Evolutionary conservation across 2,888 invertebrate species (phyloP).

Genomic region (Cerastoderma edule): DNA sequence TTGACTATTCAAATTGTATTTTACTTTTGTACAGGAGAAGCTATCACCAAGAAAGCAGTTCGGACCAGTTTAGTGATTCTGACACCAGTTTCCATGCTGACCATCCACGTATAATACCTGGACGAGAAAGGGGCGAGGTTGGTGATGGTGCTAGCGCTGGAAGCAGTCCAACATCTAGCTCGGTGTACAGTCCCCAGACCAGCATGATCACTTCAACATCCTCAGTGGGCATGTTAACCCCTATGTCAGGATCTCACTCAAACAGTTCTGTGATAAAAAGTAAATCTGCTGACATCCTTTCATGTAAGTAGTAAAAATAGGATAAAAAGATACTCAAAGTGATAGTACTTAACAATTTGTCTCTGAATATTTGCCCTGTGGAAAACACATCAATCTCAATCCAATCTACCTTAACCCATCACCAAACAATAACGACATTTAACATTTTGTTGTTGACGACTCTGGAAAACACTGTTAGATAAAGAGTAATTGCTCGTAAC

Average conservation of each 20-base stretch:
- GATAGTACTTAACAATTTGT: too few species aligned
- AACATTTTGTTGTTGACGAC: too few species aligned
- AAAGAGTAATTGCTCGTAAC: too few species aligned
- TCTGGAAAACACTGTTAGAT: too few species aligned
- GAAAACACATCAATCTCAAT: too few species aligned
- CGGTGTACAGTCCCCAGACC: conserved; percentile 64
- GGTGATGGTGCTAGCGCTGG: conserved; percentile 78
- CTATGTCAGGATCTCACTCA: conserved; percentile 6
- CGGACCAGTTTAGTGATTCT: conserved; percentile 76
- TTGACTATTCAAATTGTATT: too few species aligned
- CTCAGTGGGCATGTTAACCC: conserved; percentile 23
- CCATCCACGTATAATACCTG: conserved; percentile 51
- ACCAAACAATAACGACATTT: too few species aligned
- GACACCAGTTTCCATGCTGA: conserved; percentile 70
- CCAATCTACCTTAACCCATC: too few species aligned
- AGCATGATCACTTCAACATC: conserved; percentile 42
- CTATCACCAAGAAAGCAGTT: conserved; percentile 73
- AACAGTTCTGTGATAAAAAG: conserved; percentile 55
- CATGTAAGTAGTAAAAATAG: too few species aligned
- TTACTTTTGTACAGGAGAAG: conserved; percentile 39
- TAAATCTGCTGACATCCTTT: conserved; percentile 63
- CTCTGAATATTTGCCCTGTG: too few species aligned
- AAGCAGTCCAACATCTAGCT: conserved; percentile 74
- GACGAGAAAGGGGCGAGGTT: conserved; percentile 65
- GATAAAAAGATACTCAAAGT: too few species aligned